phyloP scores from a whole-genome alignment of 1,140 invertebrate genomes.

The Anastrepha obliqua region DNA sequence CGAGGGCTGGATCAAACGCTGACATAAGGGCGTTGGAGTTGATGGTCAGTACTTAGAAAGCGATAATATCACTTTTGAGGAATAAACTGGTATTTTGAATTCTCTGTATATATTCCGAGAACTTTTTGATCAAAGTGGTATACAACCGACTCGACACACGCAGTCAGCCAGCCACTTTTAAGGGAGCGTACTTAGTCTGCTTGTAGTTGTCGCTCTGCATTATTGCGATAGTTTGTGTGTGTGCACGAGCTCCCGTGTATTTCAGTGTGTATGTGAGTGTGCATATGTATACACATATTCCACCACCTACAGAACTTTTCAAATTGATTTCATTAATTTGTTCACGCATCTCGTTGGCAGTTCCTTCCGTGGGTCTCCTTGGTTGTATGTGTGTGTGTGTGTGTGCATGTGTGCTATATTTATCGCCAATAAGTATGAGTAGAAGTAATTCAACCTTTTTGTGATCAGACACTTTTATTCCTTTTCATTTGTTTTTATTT shows the following conservation, averaged over 20 bases:
- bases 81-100: too few species aligned
- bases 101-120: too few species aligned
- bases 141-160: neutral
- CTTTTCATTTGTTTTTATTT: neutral
- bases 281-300: neutral
- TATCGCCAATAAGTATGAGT: neutral
- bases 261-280: neutral
- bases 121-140: neutral
- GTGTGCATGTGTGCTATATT: slow-evolving; percentile 1
- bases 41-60: too few species aligned
- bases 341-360: slow-evolving; percentile 13
- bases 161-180: neutral
- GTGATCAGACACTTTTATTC: neutral
- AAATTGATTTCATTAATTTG: slow-evolving; percentile 52
- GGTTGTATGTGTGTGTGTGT: neutral
- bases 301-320: slow-evolving; percentile 3
- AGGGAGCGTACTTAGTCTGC: slow-evolving; percentile 2
- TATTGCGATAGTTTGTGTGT: neutral
- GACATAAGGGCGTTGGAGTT: too few species aligned
- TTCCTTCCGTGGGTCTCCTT: neutral
- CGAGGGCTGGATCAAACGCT: too few species aligned
- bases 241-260: neutral
- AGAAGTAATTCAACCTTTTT: neutral
- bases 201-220: slow-evolving; percentile 16
- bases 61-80: too few species aligned